Conservation (phyloP, 2,113 vertebrate species). For the Esox niger region DNA sequence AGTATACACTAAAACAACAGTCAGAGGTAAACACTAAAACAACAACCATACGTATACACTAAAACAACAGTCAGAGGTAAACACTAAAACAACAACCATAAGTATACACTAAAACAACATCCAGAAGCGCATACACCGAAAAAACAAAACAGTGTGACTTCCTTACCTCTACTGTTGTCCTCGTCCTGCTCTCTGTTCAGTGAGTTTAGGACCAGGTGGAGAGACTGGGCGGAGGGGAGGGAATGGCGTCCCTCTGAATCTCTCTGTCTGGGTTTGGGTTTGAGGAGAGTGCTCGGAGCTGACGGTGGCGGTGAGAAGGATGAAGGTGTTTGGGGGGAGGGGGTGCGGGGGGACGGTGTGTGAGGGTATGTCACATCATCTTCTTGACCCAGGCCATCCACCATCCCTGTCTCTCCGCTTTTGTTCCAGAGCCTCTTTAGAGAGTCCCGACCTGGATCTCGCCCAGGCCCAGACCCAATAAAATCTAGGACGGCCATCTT, state of each 20-base stretch:
- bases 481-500: conserved; percentile 78
- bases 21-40: too few species aligned
- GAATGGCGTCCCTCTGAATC: conserved; percentile 69
- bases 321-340: conserved; percentile 61
- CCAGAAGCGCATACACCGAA: background rate
- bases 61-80: too few species aligned
- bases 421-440: conserved; percentile 72
- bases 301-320: conserved; percentile 72
- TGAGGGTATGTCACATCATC: conserved; percentile 53
- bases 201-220: conserved; percentile 77
- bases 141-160: background rate
- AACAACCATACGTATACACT: too few species aligned
- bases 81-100: too few species aligned
- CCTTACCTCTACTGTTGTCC: conserved; percentile 72
- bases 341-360: conserved; percentile 58
- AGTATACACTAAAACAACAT: background rate
- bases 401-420: conserved; percentile 53
- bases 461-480: conserved; percentile 55
- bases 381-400: conserved; percentile 50
- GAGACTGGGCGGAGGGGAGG: conserved; percentile 69
- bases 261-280: conserved; percentile 68
- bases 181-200: conserved; percentile 74
- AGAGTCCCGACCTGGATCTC: conserved; percentile 63
- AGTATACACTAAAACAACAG: background rate
- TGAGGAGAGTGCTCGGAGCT: conserved; percentile 67